Evolutionary conservation across 2,797 vertebrate species (phyloP), one percentile per base, ranked within the genome.

Genomic region (Pseudopleuronectes americanus): DNA sequence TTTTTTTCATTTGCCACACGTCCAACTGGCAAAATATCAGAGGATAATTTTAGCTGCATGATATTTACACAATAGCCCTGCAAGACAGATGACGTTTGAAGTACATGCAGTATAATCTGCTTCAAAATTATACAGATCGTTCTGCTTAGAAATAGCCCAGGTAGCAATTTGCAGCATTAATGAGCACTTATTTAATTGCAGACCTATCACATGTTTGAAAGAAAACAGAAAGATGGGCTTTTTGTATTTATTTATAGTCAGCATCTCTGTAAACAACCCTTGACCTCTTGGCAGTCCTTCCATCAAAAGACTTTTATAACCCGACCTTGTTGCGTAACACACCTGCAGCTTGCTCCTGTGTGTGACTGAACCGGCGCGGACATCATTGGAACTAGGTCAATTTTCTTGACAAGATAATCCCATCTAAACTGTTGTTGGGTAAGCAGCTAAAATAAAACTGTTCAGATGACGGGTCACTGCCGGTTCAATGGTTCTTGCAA

Each of bases 361-460:
- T 75, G 49, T 57, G 70, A 51, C 78, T 56, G 74, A 77, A 59
- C 67, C 22, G 0, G 33, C 0, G 3, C 8, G 2, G 52, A 56
- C 64, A 26, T 75, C 64, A 33, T 0, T n/a, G 65, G 49, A 85
- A 85, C 62, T 86, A 68, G 87, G 90, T 87, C 85, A 83, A 51
- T 71, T 78, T 68, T 61, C 64, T 62, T 81, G 76, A 87, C 84
- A 77, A 73, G 83, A 71, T 89, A 89, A 90, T 88, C 84, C 74
- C 36, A 74, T 76, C 61, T 77, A 64, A 84, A 82, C 75, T 76
- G 85, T 83, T 79, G 83, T 71, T 81, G 88, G 90, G 85, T 90
- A 90, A 89, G 33, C 68, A 45, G 57, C 57, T 80, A 77, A 85
- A 88, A 84, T 84, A 89, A 87, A 87, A 77, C 74, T 66, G 80